phyloP scores from a whole-genome alignment of 2,113 vertebrate genomes.

The Chelonoidis abingdonii region DNA sequence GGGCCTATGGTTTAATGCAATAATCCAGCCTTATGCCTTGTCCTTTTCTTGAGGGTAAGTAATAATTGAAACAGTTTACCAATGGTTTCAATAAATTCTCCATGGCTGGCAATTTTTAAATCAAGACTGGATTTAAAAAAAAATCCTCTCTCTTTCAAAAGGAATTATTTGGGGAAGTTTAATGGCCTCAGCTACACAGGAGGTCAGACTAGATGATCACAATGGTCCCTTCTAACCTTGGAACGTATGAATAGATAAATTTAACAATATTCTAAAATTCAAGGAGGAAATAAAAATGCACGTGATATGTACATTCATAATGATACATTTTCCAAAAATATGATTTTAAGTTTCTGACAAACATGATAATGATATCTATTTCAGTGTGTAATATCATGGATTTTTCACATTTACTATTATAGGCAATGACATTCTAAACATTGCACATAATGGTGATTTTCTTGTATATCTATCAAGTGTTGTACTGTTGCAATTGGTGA shows the following conservation, averaged over 20 bases:
- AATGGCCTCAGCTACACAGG: neutral
- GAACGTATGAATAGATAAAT: neutral
- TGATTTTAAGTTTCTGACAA: neutral
- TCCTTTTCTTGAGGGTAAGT: neutral
- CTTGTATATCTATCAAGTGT: neutral
- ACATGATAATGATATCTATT: neutral
- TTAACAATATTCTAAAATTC: neutral
- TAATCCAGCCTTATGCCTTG: fast-evolving
- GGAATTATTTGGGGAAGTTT: neutral
- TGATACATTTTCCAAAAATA: neutral
- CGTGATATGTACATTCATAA: neutral
- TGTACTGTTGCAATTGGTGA: neutral
- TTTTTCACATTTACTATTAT: neutral
- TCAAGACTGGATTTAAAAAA: neutral
- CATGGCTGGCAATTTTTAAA: neutral
- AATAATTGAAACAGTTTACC: neutral
- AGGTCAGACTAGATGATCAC: neutral
- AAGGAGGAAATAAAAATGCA: neutral
- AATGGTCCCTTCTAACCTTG: neutral
- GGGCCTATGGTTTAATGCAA: neutral
- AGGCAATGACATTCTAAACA: neutral
- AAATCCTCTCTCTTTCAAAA: neutral
- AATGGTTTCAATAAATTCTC: neutral
- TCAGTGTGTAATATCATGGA: neutral
- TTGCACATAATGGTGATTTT: neutral